These are phyloP conservation scores for Myotis yumanensis DNA, from an alignment of 2,113 vertebrate genomes.

Conservation along the genomic window DNA sequence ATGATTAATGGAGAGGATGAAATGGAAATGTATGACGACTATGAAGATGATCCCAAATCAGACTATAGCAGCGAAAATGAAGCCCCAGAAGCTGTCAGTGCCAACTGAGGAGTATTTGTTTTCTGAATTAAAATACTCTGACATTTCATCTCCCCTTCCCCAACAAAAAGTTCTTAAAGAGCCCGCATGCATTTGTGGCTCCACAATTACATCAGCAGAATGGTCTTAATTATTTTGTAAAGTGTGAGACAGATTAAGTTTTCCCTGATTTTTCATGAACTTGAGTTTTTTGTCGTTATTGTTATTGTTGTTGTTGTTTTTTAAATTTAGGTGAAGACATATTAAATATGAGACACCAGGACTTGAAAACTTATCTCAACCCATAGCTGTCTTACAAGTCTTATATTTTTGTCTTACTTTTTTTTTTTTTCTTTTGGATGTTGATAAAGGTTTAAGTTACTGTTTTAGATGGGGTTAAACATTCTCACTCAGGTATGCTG, in stretches of 20 bases:
- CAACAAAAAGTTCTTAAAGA: slow-evolving; percentile 90
- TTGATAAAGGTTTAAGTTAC: slow-evolving; percentile 95
- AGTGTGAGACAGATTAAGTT: slow-evolving; percentile 96
- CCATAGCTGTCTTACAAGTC: slow-evolving; percentile 93
- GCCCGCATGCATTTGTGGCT: slow-evolving; percentile 98
- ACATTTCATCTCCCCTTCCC: slow-evolving; percentile 82
- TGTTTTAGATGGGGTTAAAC: slow-evolving; percentile 96
- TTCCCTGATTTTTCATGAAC: slow-evolving; percentile 90
- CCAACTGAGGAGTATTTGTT: slow-evolving; percentile 92
- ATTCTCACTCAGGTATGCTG: slow-evolving; percentile 99
- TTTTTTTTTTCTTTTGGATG: slow-evolving; percentile 90
- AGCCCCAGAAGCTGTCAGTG: slow-evolving; percentile 94
- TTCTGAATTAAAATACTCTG: slow-evolving; percentile 86
- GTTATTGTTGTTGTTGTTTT: slow-evolving; percentile 82
- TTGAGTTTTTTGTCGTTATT: slow-evolving; percentile 82
- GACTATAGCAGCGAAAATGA: slow-evolving; percentile 99
- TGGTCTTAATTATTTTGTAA: slow-evolving; percentile 99
- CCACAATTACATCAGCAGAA: slow-evolving; percentile 95
- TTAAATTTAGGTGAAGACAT: slow-evolving; percentile 93
- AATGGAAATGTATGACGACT: slow-evolving; percentile 99
- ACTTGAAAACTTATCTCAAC: slow-evolving; percentile 96
- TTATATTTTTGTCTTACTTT: slow-evolving; percentile 89
- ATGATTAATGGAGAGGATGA: slow-evolving; percentile 95
- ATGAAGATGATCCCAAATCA: slow-evolving; percentile 99
- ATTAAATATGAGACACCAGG: slow-evolving; percentile 92